Evolutionary conservation across 2,113 vertebrate genomes (phyloP).

Genomic region (Engystomops pustulosus): DNA sequence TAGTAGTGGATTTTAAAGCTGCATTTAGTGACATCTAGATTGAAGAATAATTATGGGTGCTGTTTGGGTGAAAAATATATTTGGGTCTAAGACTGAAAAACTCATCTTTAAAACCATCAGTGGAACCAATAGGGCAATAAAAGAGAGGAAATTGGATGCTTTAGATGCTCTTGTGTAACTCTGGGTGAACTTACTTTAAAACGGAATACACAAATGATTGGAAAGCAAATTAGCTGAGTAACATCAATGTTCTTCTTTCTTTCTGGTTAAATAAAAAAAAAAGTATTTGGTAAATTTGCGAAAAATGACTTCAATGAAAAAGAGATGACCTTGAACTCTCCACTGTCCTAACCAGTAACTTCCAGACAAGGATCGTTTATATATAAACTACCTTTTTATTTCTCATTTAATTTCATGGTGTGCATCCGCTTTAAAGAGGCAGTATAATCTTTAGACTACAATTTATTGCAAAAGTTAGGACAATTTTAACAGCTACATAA

Average conservation of each 20-base stretch:
- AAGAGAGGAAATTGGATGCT: slow-evolving; percentile 13
- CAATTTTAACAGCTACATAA: slow-evolving; percentile 27
- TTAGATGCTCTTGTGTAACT: not conserved
- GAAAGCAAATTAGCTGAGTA: not conserved
- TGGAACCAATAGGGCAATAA: slow-evolving; percentile 48
- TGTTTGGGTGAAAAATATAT: slow-evolving; percentile 27
- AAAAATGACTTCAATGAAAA: too few species aligned
- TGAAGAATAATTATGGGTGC: not conserved
- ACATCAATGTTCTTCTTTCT: not conserved
- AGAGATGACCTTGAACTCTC: slow-evolving; percentile 32
- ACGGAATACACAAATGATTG: not conserved
- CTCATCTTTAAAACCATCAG: slow-evolving; percentile 40
- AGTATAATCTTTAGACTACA: slow-evolving; percentile 36
- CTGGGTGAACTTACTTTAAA: not conserved
- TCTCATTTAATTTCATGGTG: slow-evolving; percentile 44
- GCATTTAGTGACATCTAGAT: not conserved
- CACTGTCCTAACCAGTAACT: not conserved
- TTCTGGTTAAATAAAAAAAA: not conserved
- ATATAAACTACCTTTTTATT: slow-evolving; percentile 30
- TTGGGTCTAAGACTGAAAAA: slow-evolving; percentile 20
- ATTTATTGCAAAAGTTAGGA: slow-evolving; percentile 39
- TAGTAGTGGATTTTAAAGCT: not conserved
- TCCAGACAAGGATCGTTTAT: not conserved
- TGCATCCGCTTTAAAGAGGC: slow-evolving; percentile 35
- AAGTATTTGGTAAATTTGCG: not conserved